phyloP scores from a whole-genome alignment of 2,888 invertebrate genomes.

The Strigamia transsilvanica region DNA sequence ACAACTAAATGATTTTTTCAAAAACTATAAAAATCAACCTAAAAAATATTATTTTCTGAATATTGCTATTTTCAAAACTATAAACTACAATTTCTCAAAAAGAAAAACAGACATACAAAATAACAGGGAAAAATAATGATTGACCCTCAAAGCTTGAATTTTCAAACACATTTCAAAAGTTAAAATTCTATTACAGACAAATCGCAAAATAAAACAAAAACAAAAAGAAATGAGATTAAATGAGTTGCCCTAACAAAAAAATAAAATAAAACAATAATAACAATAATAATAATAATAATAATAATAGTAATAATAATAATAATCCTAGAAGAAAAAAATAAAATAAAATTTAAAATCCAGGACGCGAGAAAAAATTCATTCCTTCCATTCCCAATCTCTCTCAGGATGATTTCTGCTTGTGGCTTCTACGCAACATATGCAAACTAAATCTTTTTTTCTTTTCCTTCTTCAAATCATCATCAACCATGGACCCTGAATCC shows the following conservation, averaged over 20 bases:
- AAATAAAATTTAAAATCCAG: background rate
- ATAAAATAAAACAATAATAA: too few species aligned
- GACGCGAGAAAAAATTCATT: background rate
- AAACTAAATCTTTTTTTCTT: slow-evolving; percentile 54
- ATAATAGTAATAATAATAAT: too few species aligned
- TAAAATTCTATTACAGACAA: too few species aligned
- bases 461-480: slow-evolving; percentile 54
- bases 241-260: too few species aligned
- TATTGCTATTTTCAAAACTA: background rate
- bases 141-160: background rate
- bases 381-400: background rate
- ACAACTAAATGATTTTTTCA: background rate
- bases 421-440: slow-evolving; percentile 15
- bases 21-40: background rate
- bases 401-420: slow-evolving; percentile 45
- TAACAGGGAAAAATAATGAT: background rate
- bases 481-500: slow-evolving; percentile 55
- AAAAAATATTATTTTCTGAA: background rate
- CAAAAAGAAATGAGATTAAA: too few species aligned
- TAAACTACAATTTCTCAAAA: background rate
- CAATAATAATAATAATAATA: too few species aligned
- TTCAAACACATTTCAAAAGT: too few species aligned
- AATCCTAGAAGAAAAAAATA: too few species aligned
- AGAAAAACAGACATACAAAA: background rate
- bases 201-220: too few species aligned